Evolutionary conservation across 2,888 invertebrate species (phyloP).

Genomic region (Drosophila infuscata): DNA sequence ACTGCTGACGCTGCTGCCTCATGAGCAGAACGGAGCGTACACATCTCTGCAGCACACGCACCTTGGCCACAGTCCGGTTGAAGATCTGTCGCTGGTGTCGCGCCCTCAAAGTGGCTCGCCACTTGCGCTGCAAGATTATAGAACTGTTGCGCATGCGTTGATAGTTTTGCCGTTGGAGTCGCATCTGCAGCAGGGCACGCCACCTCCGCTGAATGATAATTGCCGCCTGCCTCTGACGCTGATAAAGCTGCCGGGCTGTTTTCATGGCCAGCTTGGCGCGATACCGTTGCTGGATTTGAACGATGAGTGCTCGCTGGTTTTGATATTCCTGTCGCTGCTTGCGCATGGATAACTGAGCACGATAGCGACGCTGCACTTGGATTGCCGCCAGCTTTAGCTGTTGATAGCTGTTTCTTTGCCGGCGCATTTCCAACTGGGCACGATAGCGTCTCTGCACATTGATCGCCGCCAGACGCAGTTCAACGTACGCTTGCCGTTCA

Average conservation of each 20-base stretch:
- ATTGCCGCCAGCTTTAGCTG: constrained; percentile 77
- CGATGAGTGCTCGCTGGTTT: constrained; percentile 65
- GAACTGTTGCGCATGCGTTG: constrained; percentile 43
- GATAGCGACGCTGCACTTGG: constrained; percentile 64
- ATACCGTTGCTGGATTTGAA: constrained; percentile 78
- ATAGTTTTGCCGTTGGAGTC: constrained; percentile 37
- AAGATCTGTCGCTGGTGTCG: constrained; percentile 54
- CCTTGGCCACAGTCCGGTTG: constrained; percentile 31
- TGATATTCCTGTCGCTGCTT: constrained; percentile 44
- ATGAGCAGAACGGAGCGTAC: constrained; percentile 81
- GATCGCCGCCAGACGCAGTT: constrained; percentile 36
- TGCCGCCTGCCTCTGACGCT: constrained; percentile 57
- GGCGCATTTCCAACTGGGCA: constrained; percentile 70
- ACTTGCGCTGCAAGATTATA: constrained; percentile 76
- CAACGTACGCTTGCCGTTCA: constrained; percentile 34
- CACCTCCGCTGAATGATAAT: constrained; percentile 73
- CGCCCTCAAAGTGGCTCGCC: constrained; percentile 80
- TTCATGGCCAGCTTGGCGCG: constrained; percentile 79
- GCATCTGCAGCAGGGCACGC: constrained; percentile 57
- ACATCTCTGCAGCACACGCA: constrained; percentile 79
- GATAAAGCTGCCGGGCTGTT: constrained; percentile 46
- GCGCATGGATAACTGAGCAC: constrained; percentile 62
- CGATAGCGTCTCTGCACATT: constrained; percentile 57
- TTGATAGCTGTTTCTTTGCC: constrained; percentile 58
- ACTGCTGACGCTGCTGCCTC: constrained; percentile 46